Base-by-base conservation (phyloP, 1,140 invertebrate genomes). In the Ceratina japonica region DNA sequence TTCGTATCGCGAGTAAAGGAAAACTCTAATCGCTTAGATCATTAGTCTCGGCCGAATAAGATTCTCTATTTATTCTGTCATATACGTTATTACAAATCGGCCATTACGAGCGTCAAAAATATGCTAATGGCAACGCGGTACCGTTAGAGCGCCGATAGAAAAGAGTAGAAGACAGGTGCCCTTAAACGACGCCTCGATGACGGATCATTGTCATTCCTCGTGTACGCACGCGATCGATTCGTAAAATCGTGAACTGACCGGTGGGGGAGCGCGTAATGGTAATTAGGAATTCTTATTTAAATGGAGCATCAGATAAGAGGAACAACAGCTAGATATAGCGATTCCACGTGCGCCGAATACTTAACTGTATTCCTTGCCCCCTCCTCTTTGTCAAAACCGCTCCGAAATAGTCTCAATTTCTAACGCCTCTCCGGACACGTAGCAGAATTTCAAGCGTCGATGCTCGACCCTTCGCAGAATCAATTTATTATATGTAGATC, bases 201-300 rank as follows among this genome's bases (percentile, higher is more conserved):
- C 31, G 18, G 68, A 78, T 72, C 75, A 69, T 73, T 78, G 59
- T 72, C 20, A 73, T 73, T 73, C 76, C 22, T 13, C 15, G 24
- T 54, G 59, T 69, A 22, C 58, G 5, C 37, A 44, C 37, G 37
- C 37, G 37, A 65, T 72, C 74, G 64, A 77, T 74, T 51, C 62
- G 63, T 68, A 27, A 20, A n/a, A 56, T 76, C 24, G 66, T 80
- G 49, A 69, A 76, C 27, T 59, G 75, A 66, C 80, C 5, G 37
- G 75, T 79, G 79, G 82, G 80, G 63, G 44, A 75, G 68, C 58
- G 71, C 81, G 87, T 85, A 88, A 89, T 89, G 79, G 84, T 83
- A 90, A 90, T 90, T 90, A 88, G 81, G 82, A 87, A 87, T 90
- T 90, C 87, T 81, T 86, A 83, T 87, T 90, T 85, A 89, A 89